Evolutionary conservation across 2,888 invertebrate genomes (phyloP).

Genomic region (Eupithecia inturbata): DNA sequence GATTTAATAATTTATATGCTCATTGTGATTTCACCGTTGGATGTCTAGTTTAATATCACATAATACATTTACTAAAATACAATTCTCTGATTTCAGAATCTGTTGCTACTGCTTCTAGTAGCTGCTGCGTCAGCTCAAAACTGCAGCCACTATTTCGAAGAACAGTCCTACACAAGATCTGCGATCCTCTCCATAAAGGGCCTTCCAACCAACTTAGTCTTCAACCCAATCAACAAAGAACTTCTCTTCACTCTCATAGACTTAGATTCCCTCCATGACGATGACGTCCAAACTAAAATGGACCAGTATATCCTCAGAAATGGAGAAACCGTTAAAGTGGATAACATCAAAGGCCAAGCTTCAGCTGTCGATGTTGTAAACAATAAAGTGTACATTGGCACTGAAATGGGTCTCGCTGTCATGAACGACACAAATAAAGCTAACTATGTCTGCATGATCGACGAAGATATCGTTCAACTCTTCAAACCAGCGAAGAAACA

Average conservation of each 20-base stretch:
- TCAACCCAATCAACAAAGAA: constrained; percentile 64
- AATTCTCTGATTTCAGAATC: constrained; percentile 22
- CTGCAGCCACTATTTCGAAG: constrained; percentile 64
- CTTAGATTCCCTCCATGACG: constrained; percentile 70
- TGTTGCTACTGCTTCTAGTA: constrained; percentile 63
- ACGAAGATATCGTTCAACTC: constrained; percentile 75
- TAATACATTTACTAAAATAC: too few species aligned
- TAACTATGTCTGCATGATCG: constrained; percentile 65
- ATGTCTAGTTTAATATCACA: too few species aligned
- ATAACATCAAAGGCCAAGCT: constrained; percentile 71
- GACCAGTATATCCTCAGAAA: constrained; percentile 72
- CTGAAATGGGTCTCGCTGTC: constrained; percentile 67
- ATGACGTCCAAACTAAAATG: constrained; percentile 76
- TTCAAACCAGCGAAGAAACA: constrained; percentile 64
- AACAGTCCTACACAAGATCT: constrained; percentile 57
- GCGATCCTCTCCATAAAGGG: constrained; percentile 72
- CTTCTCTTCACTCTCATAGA: constrained; percentile 75
- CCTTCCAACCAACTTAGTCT: constrained; percentile 72
- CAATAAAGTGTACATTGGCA: constrained; percentile 70
- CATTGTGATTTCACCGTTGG: too few species aligned
- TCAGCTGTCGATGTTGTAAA: constrained; percentile 67
- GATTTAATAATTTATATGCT: too few species aligned
- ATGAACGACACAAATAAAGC: constrained; percentile 66
- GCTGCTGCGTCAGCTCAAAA: constrained; percentile 60
- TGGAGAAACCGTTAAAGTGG: constrained; percentile 66